Base-by-base conservation (phyloP, 2,888 invertebrate genomes). In the Sclerodermus sp. region DNA sequence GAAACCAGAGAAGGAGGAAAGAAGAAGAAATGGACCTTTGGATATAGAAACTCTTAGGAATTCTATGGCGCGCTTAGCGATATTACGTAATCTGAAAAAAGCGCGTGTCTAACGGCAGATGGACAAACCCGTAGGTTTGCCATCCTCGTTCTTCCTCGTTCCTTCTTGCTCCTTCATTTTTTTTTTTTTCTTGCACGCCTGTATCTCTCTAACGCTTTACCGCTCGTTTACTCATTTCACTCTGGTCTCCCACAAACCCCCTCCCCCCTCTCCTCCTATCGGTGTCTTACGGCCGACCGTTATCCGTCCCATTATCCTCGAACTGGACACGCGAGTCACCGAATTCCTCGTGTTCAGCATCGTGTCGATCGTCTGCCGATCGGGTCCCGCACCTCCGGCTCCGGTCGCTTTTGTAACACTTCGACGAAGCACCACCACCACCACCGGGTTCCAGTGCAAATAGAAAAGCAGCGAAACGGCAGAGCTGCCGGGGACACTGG, bases 301-400 rank as follows among this genome's bases (percentile, higher is more conserved):
- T 34, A 41, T 41, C 23, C 29, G 41, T 41, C 41, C 41, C 40
- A 58, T 53, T 55, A 55, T 55, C 31, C 51, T 23, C 37, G 52
- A 58, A 53, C 47, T 53, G 55, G 55, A 49, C 52, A 54, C 44
- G 52, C 48, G 34, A 50, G 38, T 29, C 39, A 34, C 52, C 52
- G 44, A 53, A 52, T 57, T 49, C 47, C 45, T 17, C 40, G 34
- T 39, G 43, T 15, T 47, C 41, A 41, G 9, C n/a, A 23, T 41
- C 41, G 18, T n/a, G 41, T 41, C 41, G 41, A 23, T n/a, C 29
- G 41, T 16, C 39, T 39, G 17, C 17, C 16, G 18, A 41, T 41
- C 29, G 23, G 5, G 14, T 4, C 34, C 13, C 34, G 6, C 34
- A 4, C 13, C 13, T 12, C 34, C 13, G 3, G 6, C 12, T 34